Evolutionary conservation across 2,888 invertebrate genomes (phyloP).

Genomic region (Drosophila koepferae): DNA sequence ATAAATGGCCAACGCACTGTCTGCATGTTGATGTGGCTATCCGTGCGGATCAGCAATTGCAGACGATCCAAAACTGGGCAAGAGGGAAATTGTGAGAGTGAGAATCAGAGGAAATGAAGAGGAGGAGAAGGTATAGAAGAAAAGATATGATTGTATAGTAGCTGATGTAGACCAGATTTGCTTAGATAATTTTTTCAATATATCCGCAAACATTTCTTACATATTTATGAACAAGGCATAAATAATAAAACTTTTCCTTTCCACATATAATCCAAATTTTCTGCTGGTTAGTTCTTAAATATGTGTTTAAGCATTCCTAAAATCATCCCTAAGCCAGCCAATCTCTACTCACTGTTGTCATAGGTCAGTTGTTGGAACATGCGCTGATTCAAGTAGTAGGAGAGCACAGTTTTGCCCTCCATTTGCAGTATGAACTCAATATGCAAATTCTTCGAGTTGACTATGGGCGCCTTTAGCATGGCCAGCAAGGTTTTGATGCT

Average conservation of each 20-base stretch:
- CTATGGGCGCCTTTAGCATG: constrained; percentile 85
- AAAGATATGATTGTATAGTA: not conserved
- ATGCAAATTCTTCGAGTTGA: constrained; percentile 86
- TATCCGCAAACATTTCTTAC: not conserved
- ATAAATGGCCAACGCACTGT: constrained; percentile 87
- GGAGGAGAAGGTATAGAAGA: not conserved
- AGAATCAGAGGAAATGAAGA: not conserved
- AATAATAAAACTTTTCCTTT: too few relatives aligned
- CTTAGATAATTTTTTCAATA: not conserved
- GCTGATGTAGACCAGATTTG: not conserved
- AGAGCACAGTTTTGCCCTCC: constrained; percentile 89
- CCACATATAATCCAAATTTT: too few relatives aligned
- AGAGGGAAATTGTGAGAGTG: not conserved
- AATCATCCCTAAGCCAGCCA: not conserved
- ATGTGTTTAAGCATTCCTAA: not conserved
- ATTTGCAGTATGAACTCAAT: constrained; percentile 89
- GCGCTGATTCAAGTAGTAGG: constrained; percentile 89
- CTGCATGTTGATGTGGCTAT: constrained; percentile 88
- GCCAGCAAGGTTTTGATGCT: constrained; percentile 86
- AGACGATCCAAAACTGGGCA: constrained; percentile 86
- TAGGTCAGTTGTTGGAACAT: constrained; percentile 88
- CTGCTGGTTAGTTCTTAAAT: too few relatives aligned
- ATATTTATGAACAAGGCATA: too few relatives aligned
- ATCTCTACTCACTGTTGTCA: constrained; percentile 87
- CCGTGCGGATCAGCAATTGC: constrained; percentile 87